These are phyloP conservation scores for Petrocephalus zakoni DNA, from an alignment of 2,113 vertebrate genomes.

Conservation along the genomic window DNA sequence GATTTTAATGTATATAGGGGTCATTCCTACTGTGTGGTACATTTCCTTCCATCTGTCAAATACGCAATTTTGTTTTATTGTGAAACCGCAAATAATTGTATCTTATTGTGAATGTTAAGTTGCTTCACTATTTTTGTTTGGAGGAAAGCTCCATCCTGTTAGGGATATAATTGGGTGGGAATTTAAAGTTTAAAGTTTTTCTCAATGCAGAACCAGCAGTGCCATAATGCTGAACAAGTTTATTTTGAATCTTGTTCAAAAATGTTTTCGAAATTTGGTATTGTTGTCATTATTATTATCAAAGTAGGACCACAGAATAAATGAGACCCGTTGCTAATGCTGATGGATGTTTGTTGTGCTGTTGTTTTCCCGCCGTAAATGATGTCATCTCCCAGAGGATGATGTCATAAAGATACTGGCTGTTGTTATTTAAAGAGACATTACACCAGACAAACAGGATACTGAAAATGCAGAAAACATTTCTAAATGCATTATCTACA, in stretches of 20 bases:
- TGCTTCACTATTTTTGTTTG: neutral
- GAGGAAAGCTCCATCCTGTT: neutral
- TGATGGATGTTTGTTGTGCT: neutral
- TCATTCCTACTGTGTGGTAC: neutral
- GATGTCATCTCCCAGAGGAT: neutral
- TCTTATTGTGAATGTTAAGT: neutral
- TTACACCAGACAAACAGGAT: neutral
- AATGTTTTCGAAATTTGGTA: neutral
- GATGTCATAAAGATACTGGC: neutral
- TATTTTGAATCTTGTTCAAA: neutral
- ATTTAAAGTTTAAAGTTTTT: neutral
- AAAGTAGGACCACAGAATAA: neutral
- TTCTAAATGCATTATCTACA: neutral
- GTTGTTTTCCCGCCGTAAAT: neutral
- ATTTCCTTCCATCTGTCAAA: neutral
- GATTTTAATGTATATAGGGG: neutral
- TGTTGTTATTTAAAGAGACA: neutral
- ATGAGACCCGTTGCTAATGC: neutral
- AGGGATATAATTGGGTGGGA: neutral
- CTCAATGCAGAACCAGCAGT: neutral
- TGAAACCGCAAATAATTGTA: neutral
- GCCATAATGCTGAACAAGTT: neutral
- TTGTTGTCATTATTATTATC: neutral
- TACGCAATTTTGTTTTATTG: neutral
- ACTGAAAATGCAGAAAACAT: neutral